Evolutionary conservation across 2,888 invertebrate species (phyloP), one percentile per base, ranked within the genome.

Genomic region (Microctonus hyperodae): DNA sequence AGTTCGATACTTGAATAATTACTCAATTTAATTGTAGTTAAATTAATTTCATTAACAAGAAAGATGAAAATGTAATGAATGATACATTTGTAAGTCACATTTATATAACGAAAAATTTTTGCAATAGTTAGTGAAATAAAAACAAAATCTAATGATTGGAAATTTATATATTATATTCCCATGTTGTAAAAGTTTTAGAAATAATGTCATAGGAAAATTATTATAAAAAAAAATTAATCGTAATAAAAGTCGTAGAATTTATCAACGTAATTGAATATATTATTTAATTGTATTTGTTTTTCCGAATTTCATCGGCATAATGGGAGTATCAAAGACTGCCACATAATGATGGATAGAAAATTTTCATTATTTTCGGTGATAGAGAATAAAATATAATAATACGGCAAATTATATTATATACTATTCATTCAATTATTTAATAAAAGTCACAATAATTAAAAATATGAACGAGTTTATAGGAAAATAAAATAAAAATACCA

Each of bases 291-390:
- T 35, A 48, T 13, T 44, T 60, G 31, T 64, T 69, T 56, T 44
- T 64, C 67, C 67, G 40, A 62, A 51, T 70, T 63, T 31, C 40
- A 40, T n/a, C n/a, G n/a, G 60, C 37, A 62, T 63, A 61, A 71
- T 70, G 71, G 67, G 69, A 71, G 68, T 69, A 70, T 68, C 60
- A 70, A 44, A 73, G 73, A 73, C 73, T 73, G 71, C 73, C 73
- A 69, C n/a, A 64, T 53, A 65, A 71, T 60, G 64, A 68, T 61
- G 64, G 60, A 37, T 65, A 70, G 62, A 28, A 70, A 57, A 44
- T n/a, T 5, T 68, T n/a, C n/a, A 69, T 69, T 69, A 68, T 60
- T 68, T 65, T 71, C 56, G 37, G 67, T 65, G 66, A 68, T 67
- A 44, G 44, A 44, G 1, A 67, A 68, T 70, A 70, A 61, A 51